Evolutionary conservation across 2,797 vertebrate species (phyloP).

Genomic region (Rhinogobio ventralis): DNA sequence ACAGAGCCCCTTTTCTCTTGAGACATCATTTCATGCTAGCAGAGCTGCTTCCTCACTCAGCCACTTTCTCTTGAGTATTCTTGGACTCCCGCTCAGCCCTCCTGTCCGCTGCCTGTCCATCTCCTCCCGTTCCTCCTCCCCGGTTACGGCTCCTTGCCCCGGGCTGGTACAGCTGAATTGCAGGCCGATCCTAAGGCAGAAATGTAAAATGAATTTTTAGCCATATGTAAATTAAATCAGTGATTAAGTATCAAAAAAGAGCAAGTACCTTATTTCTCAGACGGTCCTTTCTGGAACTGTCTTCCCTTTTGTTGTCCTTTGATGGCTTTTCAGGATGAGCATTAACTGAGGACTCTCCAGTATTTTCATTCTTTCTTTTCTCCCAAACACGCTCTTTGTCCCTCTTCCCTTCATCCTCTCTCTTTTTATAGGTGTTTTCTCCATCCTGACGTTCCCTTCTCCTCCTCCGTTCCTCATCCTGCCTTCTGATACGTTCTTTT

Average conservation of each 20-base stretch:
- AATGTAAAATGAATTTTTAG: slow-evolving; percentile 27
- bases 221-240: background rate
- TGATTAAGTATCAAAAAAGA: background rate
- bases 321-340: slow-evolving; percentile 74
- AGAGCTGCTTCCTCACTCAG: slow-evolving; percentile 76
- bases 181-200: slow-evolving; percentile 89
- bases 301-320: slow-evolving; percentile 90
- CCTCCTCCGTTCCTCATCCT: slow-evolving; percentile 91
- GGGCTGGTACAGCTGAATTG: slow-evolving; percentile 97
- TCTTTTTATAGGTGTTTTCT: slow-evolving; percentile 86
- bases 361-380: slow-evolving; percentile 85
- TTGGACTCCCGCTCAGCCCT: slow-evolving; percentile 84
- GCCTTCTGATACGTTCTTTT: slow-evolving; percentile 86
- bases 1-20: slow-evolving; percentile 57
- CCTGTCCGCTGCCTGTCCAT: slow-evolving; percentile 77
- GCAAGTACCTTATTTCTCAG: slow-evolving; percentile 91
- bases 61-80: slow-evolving; percentile 84
- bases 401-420: slow-evolving; percentile 89
- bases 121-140: slow-evolving; percentile 72
- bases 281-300: slow-evolving; percentile 88
- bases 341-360: slow-evolving; percentile 75
- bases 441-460: slow-evolving; percentile 91
- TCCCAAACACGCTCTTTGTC: slow-evolving; percentile 86
- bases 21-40: slow-evolving; percentile 10
- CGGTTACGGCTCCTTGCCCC: slow-evolving; percentile 89